Percentiles rank a stretch among this genome's conserved stretches.
Evolutionary conservation across 2,797 vertebrate genomes (phyloP).

Genomic region (Syngnathus rostellatus): DNA sequence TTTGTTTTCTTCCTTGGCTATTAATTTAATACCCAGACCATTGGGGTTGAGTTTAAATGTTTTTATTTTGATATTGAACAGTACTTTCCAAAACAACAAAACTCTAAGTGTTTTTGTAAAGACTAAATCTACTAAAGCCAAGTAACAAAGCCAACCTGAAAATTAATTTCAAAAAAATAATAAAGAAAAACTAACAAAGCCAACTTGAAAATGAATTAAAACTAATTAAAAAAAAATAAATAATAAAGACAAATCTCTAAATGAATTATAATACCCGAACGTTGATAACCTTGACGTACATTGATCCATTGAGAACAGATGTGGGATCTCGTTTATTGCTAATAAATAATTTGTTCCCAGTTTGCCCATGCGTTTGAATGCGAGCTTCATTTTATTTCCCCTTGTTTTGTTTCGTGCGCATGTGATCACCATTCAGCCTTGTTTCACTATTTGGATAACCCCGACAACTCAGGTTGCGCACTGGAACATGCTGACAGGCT

Average conservation of each 20-base stretch:
- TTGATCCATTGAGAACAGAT: not conserved
- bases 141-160: too few species aligned
- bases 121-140: too few species aligned
- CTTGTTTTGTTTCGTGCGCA: not conserved
- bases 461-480: conserved; percentile 9
- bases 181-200: too few species aligned
- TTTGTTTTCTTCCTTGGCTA: not conserved
- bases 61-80: too few species aligned
- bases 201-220: too few species aligned
- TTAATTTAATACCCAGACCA: not conserved
- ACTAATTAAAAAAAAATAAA: too few species aligned
- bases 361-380: not conserved
- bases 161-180: too few species aligned
- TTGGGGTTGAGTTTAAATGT: too few species aligned
- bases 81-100: too few species aligned
- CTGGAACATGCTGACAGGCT: conserved; percentile 18
- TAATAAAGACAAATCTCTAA: too few species aligned
- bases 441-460: conserved; percentile 21
- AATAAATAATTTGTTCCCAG: conserved; percentile 1
- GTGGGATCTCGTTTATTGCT: not conserved
- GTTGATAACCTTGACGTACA: not conserved
- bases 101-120: too few species aligned
- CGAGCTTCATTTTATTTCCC: not conserved
- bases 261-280: too few species aligned
- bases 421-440: conserved; percentile 8